A percentile compares a stretch with the other conserved stretches of the same genome.
phyloP scores from a whole-genome alignment of 2,113 vertebrate genomes.

The Sinocyclocheilus anophthalmus region DNA sequence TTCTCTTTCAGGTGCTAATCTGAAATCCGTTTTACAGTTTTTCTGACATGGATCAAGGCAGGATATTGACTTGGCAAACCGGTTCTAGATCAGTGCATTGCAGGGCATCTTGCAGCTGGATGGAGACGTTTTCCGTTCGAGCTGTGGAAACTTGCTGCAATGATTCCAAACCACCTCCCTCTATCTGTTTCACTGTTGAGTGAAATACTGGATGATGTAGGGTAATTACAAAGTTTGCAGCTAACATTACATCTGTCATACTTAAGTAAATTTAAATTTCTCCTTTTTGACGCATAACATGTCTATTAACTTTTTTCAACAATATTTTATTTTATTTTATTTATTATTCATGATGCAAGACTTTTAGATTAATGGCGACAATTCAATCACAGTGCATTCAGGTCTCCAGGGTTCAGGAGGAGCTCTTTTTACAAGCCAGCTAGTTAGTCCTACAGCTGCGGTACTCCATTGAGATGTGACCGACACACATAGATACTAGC shows the following conservation, averaged over 20 bases:
- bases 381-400: not conserved
- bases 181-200: slow-evolving; percentile 14
- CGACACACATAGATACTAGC: not conserved
- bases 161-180: not conserved
- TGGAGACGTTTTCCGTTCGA: not conserved
- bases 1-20: not conserved
- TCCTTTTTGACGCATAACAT: not conserved
- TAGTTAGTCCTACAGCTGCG: slow-evolving; percentile 17
- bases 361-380: not conserved
- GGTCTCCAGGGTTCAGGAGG: slow-evolving; percentile 37
- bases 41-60: not conserved
- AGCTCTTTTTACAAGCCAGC: slow-evolving; percentile 17
- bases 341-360: not conserved
- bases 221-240: not conserved
- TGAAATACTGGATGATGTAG: not conserved
- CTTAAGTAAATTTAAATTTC: not conserved
- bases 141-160: slow-evolving; percentile 3
- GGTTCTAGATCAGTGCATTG: not conserved
- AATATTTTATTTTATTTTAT: not conserved
- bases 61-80: not conserved
- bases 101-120: not conserved
- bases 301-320: not conserved
- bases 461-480: not conserved
- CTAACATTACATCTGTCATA: not conserved
- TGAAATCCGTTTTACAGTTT: not conserved